phyloP scores from a whole-genome alignment of 2,113 vertebrate genomes.

The Arenaria interpres region DNA sequence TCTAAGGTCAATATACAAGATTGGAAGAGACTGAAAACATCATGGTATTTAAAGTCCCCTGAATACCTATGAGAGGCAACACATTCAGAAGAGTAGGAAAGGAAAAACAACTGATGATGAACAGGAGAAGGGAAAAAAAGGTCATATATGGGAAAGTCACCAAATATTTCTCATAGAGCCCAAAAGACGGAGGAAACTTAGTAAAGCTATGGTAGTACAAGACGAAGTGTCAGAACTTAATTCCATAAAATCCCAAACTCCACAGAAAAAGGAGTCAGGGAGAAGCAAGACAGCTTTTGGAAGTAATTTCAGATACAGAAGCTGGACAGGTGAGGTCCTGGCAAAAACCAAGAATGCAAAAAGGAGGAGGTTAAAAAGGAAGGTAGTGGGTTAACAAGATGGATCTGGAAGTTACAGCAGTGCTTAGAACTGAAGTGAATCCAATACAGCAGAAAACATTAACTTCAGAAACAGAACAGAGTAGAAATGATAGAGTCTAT shows the following conservation, averaged over 20 bases:
- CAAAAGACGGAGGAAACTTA: background rate
- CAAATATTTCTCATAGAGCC: background rate
- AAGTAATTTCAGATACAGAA: background rate
- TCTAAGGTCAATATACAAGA: background rate
- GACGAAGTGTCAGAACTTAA: background rate
- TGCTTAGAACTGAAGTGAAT: background rate
- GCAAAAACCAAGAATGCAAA: background rate
- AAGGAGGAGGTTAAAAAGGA: background rate
- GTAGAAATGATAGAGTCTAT: background rate
- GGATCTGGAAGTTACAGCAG: background rate
- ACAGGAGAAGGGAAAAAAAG: background rate
- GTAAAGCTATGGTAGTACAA: background rate
- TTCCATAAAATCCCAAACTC: background rate
- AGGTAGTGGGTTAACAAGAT: background rate
- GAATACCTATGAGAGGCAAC: background rate
- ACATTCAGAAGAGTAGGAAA: background rate
- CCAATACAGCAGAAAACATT: background rate
- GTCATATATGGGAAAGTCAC: background rate
- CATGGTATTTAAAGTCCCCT: background rate
- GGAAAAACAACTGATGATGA: background rate
- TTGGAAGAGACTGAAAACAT: background rate
- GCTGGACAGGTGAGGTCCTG: background rate
- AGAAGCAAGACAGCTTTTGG: background rate
- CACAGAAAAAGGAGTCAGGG: background rate
- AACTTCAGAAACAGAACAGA: background rate